Conservation (phyloP, 2,113 vertebrate species). For the Catharus minimus region DNA sequence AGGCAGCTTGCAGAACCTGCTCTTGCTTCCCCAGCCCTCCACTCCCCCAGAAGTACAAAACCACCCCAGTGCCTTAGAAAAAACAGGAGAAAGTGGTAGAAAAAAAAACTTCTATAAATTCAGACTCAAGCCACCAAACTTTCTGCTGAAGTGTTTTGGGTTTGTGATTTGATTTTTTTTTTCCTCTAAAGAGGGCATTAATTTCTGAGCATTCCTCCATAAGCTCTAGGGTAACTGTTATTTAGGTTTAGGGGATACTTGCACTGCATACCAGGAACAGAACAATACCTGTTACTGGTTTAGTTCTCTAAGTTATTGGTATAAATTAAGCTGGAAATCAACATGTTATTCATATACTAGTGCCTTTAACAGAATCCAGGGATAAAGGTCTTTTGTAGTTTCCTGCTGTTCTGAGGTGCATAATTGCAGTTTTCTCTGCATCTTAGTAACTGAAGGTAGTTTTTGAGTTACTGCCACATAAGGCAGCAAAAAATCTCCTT, state of each 20-base stretch:
- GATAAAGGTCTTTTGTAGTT: background rate
- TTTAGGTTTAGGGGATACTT: background rate
- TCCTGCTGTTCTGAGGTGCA: background rate
- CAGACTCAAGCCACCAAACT: background rate
- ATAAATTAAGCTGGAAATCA: conserved; percentile 23
- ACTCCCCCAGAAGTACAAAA: background rate
- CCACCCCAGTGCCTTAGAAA: conserved; percentile 16
- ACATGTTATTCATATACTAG: background rate
- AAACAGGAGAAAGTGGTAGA: background rate
- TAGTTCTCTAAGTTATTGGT: background rate
- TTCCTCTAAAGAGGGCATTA: background rate
- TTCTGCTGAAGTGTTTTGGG: background rate
- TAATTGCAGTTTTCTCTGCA: background rate
- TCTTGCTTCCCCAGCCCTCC: background rate
- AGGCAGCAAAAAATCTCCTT: background rate
- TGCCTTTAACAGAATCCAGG: conserved; percentile 27
- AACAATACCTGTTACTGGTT: background rate
- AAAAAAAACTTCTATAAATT: background rate
- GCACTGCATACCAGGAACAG: background rate
- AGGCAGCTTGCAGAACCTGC: conserved; percentile 13
- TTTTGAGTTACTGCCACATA: background rate
- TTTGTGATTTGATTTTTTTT: background rate
- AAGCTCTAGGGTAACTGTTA: background rate
- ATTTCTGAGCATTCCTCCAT: background rate
- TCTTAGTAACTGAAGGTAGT: background rate